phyloP scores from a whole-genome alignment of 2,888 invertebrate species.

The Neuroscelio doddi region DNA sequence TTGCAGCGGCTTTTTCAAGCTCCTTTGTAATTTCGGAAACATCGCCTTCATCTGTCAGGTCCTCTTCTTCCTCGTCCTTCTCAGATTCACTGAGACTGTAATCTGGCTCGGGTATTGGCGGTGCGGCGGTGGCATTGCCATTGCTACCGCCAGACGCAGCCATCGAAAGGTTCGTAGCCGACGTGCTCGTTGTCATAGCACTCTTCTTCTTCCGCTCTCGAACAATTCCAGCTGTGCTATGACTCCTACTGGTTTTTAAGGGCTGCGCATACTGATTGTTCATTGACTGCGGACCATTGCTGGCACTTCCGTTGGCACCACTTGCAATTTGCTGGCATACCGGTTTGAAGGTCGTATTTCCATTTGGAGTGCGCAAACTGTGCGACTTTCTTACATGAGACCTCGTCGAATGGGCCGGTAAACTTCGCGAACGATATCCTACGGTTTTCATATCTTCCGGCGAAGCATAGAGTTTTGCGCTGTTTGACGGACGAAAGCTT shows the following conservation, averaged over 20 bases:
- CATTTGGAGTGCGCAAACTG: constrained; percentile 75
- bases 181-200: constrained; percentile 67
- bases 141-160: constrained; percentile 49
- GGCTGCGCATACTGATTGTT: constrained; percentile 77
- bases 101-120: constrained; percentile 94
- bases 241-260: constrained; percentile 71
- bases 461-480: constrained; percentile 90
- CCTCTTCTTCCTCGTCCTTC: constrained; percentile 78
- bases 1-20: constrained; percentile 73
- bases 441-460: constrained; percentile 88
- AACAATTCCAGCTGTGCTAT: constrained; percentile 64
- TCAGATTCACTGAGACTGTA: constrained; percentile 92
- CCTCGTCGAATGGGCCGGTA: constrained; percentile 74
- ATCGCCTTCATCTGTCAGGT: constrained; percentile 77
- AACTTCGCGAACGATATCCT: constrained; percentile 76
- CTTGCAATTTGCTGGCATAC: constrained; percentile 52
- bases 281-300: constrained; percentile 48
- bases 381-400: constrained; percentile 78
- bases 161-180: constrained; percentile 68
- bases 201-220: constrained; percentile 70
- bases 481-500: constrained; percentile 90
- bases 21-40: constrained; percentile 74
- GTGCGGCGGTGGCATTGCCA: constrained; percentile 65
- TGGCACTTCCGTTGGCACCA: constrained; percentile 29
- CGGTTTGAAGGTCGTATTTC: constrained; percentile 71